Percentiles rank a stretch among this genome's conserved stretches.
Evolutionary conservation across 2,113 vertebrate genomes (phyloP).

Genomic region (Myiopsitta monachus): DNA sequence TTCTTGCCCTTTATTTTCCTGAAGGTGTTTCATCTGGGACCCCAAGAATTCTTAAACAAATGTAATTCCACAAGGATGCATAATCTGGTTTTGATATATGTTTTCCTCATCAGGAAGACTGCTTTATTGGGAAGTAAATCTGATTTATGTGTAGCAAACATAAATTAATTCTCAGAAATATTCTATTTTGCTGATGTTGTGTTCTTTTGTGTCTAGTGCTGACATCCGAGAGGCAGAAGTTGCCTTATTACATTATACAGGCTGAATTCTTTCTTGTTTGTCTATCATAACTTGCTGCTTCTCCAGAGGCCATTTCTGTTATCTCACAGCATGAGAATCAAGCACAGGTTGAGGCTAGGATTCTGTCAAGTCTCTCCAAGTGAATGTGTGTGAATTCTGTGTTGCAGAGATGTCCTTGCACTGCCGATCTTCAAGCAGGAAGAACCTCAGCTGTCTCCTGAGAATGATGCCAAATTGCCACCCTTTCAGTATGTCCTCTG

Average conservation of each 20-base stretch:
- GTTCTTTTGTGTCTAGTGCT: not conserved
- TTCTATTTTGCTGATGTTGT: not conserved
- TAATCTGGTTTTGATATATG: not conserved
- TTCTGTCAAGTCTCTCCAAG: not conserved
- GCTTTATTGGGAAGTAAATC: not conserved
- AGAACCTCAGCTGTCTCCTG: slow-evolving; percentile 80
- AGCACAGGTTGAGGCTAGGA: not conserved
- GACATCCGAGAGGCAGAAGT: not conserved
- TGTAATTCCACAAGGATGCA: not conserved
- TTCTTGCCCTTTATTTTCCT: not conserved
- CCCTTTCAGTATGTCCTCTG: slow-evolving; percentile 89
- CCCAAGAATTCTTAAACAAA: not conserved
- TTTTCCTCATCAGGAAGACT: not conserved
- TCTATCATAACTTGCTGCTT: fast-evolving
- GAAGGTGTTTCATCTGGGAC: not conserved
- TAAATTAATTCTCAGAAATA: not conserved
- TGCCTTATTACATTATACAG: not conserved
- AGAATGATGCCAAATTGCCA: slow-evolving; percentile 73
- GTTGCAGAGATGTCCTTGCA: slow-evolving; percentile 87
- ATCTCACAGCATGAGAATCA: not conserved
- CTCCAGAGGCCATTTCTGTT: not conserved
- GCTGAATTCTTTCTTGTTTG: not conserved
- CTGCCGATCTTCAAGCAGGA: slow-evolving; percentile 89
- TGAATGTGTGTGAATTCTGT: not conserved
- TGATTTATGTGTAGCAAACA: not conserved